phyloP scores from a whole-genome alignment of 2,888 invertebrate species.

The Oligia fasciuncula region DNA sequence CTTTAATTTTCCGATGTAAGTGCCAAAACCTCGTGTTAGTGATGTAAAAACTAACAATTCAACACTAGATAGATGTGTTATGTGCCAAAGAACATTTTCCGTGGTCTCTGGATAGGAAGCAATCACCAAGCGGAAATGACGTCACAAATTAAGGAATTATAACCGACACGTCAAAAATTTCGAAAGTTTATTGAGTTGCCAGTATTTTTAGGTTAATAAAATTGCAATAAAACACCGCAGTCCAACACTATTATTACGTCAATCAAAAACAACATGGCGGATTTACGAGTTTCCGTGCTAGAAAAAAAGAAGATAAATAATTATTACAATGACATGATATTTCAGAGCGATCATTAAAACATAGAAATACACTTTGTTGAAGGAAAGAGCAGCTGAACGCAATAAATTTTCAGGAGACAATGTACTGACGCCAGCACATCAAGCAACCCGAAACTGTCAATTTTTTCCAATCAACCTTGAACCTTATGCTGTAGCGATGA shows the following conservation, averaged over 20 bases:
- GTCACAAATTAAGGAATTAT: slow-evolving; percentile 52
- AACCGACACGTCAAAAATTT: slow-evolving; percentile 39
- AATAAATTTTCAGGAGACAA: slow-evolving; percentile 74
- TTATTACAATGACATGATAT: slow-evolving; percentile 62
- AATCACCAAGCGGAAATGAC: slow-evolving; percentile 55
- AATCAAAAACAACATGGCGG: slow-evolving; percentile 49
- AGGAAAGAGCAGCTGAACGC: slow-evolving; percentile 74
- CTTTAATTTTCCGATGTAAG: background rate
- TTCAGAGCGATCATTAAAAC: slow-evolving; percentile 65
- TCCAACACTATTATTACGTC: slow-evolving; percentile 35
- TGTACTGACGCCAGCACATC: slow-evolving; percentile 28
- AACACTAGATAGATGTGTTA: slow-evolving; percentile 7
- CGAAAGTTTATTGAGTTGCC: slow-evolving; percentile 49
- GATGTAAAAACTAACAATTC: slow-evolving; percentile 26
- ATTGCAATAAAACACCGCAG: slow-evolving; percentile 42
- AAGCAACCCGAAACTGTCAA: too few species aligned
- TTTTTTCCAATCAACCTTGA: too few species aligned
- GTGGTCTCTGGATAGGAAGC: slow-evolving; percentile 41
- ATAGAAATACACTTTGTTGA: slow-evolving; percentile 40
- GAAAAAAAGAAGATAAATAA: slow-evolving; percentile 20
- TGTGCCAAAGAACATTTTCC: slow-evolving; percentile 25
- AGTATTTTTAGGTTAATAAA: slow-evolving; percentile 41
- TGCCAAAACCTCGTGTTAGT: slow-evolving; percentile 23
- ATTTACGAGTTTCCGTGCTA: slow-evolving; percentile 41
- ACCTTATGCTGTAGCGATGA: too few species aligned